Percentiles rank a stretch among this genome's conserved stretches.
Conservation (phyloP, 2,113 vertebrate genomes). For the Oplegnathus fasciatus region DNA sequence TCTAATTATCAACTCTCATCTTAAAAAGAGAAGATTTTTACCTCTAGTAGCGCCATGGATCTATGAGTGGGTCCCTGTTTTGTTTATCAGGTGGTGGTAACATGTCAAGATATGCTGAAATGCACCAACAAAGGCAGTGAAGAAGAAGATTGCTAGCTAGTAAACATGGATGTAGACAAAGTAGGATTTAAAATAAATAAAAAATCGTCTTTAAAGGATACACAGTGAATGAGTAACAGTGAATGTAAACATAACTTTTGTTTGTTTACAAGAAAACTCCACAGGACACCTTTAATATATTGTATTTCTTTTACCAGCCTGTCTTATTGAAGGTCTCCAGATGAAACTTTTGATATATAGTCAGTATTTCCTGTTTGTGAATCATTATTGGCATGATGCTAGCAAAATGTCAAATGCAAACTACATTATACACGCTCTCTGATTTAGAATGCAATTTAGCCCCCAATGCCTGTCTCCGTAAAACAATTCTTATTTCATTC, state of each 20-base stretch:
- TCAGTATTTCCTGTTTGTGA: constrained; percentile 31
- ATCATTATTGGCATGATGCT: constrained; percentile 22
- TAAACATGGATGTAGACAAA: neutral
- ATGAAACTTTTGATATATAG: neutral
- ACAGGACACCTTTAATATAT: neutral
- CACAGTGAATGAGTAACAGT: neutral
- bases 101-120: neutral
- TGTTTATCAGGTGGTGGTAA: neutral
- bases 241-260: neutral
- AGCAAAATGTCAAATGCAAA: constrained; percentile 17
- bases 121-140: neutral
- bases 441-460: constrained; percentile 26
- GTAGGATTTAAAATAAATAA: neutral
- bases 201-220: neutral
- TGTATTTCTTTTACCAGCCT: neutral
- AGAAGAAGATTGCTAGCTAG: neutral
- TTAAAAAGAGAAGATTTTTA: neutral
- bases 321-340: neutral
- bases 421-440: constrained; percentile 2
- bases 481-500: constrained; percentile 21
- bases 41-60: neutral
- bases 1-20: neutral
- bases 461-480: constrained; percentile 1
- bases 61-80: neutral
- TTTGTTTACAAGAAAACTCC: neutral